Evolutionary conservation across 2,113 vertebrate species (phyloP).

Genomic region (Thomomys bottae): DNA sequence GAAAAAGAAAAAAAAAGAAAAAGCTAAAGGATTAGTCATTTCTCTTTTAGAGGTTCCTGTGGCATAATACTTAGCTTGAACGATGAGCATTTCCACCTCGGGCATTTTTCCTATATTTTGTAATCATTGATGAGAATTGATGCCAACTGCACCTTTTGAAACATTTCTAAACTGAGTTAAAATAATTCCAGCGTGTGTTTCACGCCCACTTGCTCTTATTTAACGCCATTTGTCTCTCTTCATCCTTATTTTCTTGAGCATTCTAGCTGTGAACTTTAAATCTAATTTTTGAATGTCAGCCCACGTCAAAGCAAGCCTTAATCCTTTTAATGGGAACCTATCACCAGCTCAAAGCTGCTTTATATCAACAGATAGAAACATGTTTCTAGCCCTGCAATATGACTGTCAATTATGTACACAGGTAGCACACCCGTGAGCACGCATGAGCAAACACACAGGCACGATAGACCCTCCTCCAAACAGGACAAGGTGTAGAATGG

Average conservation of each 20-base stretch:
- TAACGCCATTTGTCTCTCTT: slow-evolving; percentile 57
- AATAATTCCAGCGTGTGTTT: slow-evolving; percentile 42
- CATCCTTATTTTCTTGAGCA: slow-evolving; percentile 64
- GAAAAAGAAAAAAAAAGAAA: too few relatives aligned
- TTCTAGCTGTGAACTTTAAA: slow-evolving; percentile 63
- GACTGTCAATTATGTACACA: not conserved
- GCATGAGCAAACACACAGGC: not conserved
- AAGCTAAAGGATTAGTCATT: slow-evolving; percentile 57
- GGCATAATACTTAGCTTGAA: slow-evolving; percentile 57
- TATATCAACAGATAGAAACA: not conserved
- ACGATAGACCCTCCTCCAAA: not conserved
- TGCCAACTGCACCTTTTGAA: slow-evolving; percentile 60
- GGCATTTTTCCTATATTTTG: slow-evolving; percentile 58
- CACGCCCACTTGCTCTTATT: slow-evolving; percentile 54
- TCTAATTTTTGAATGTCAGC: slow-evolving; percentile 68
- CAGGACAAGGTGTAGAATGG: not conserved
- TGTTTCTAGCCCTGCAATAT: not conserved
- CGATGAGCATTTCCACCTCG: slow-evolving; percentile 61
- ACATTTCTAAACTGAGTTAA: slow-evolving; percentile 66
- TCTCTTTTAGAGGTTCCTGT: slow-evolving; percentile 55
- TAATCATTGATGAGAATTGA: slow-evolving; percentile 60
- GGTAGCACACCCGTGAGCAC: too few relatives aligned
- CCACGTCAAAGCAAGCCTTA: slow-evolving; percentile 63
- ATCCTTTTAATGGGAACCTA: slow-evolving; percentile 65
- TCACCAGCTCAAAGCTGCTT: slow-evolving; percentile 43